phyloP scores from a whole-genome alignment of 2,888 invertebrate species.

The Drosophila buzzatii region DNA sequence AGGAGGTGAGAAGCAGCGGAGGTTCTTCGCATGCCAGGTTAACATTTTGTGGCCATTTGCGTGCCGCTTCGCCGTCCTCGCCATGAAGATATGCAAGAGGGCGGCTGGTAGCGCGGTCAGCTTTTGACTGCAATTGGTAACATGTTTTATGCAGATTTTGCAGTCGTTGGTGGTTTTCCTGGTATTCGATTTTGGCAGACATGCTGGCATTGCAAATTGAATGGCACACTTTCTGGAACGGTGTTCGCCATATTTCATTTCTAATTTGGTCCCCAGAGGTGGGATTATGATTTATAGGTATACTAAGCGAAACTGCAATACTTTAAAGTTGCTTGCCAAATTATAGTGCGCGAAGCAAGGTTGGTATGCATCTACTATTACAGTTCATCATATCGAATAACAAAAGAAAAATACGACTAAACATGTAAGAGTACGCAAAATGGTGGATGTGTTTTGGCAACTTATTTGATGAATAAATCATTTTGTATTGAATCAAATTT shows the following conservation, averaged over 20 bases:
- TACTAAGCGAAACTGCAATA: constrained; percentile 4
- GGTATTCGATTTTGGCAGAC: constrained; percentile 57
- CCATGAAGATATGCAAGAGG: constrained; percentile 12
- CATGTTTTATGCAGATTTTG: constrained; percentile 71
- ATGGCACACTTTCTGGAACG: constrained; percentile 34
- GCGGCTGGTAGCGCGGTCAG: constrained; percentile 1
- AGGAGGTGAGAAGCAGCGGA: constrained; percentile 8
- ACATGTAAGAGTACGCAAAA: too few species aligned
- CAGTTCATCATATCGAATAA: background rate
- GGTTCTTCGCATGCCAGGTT: constrained; percentile 61
- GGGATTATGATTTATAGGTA: constrained; percentile 55
- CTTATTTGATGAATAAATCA: too few species aligned
- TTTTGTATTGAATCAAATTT: too few species aligned
- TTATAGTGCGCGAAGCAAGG: background rate
- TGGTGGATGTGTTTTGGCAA: too few species aligned
- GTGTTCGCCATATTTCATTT: constrained; percentile 53
- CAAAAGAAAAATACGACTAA: too few species aligned
- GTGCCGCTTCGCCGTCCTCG: constrained; percentile 48
- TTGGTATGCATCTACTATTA: background rate
- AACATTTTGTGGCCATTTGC: constrained; percentile 70
- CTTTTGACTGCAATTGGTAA: constrained; percentile 50
- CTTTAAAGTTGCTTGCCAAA: background rate
- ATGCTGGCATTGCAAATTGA: constrained; percentile 47
- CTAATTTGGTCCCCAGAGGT: constrained; percentile 50
- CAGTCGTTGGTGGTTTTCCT: constrained; percentile 39